phyloP scores from a whole-genome alignment of 2,113 vertebrate genomes.

The Myiozetetes cayanensis region DNA sequence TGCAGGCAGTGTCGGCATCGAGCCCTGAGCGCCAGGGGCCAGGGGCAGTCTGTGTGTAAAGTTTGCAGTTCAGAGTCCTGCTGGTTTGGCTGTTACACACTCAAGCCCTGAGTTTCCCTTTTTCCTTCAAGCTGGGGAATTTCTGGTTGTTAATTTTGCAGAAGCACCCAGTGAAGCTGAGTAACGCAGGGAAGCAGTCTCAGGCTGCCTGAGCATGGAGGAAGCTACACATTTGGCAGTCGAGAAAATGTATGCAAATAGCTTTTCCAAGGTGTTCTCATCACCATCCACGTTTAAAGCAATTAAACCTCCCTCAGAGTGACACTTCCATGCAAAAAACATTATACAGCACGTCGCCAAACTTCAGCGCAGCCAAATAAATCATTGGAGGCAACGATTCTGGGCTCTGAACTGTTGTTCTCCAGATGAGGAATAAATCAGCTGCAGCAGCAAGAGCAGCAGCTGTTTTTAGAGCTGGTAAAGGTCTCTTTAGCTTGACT shows the following conservation, averaged over 20 bases:
- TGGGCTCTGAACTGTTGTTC: slow-evolving; percentile 12
- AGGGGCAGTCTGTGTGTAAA: neutral
- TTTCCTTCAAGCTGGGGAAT: neutral
- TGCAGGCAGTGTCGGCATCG: rapidly evolving
- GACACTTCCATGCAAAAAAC: slow-evolving; percentile 48
- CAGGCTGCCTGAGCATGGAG: neutral
- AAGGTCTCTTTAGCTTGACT: slow-evolving; percentile 7
- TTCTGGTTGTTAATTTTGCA: slow-evolving; percentile 25
- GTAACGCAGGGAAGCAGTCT: neutral
- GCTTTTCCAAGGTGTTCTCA: slow-evolving; percentile 28
- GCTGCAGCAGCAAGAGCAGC: neutral
- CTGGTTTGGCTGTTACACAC: neutral
- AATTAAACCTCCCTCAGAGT: slow-evolving; percentile 53
- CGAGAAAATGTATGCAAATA: slow-evolving; percentile 52
- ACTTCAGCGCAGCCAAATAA: slow-evolving; percentile 22
- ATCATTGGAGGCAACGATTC: neutral
- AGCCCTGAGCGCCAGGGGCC: neutral
- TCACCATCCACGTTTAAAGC: slow-evolving; percentile 42
- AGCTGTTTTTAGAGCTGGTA: slow-evolving; percentile 37
- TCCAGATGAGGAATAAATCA: slow-evolving; percentile 55
- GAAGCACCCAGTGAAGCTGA: neutral
- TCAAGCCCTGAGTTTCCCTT: neutral
- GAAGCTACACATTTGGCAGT: slow-evolving; percentile 33
- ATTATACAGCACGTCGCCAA: neutral
- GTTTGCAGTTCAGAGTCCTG: neutral